A percentile compares a stretch with the other conserved stretches of the same genome.
Evolutionary conservation across 2,888 invertebrate species (phyloP).

Genomic region (Eudasyphora cyanicolor): DNA sequence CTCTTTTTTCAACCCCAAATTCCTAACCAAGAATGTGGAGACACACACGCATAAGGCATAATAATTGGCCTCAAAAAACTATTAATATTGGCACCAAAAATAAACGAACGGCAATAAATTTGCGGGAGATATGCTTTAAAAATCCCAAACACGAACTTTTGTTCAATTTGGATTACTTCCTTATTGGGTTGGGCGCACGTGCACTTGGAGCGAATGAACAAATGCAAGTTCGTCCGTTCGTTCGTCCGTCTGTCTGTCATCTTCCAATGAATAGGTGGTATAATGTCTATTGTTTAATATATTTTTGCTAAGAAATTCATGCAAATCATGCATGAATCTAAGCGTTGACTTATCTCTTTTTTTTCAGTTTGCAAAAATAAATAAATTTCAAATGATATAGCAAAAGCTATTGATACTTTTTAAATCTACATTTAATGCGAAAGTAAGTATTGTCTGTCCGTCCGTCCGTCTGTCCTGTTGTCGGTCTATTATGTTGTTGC

Average conservation of each 20-base stretch:
- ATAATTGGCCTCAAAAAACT: background rate
- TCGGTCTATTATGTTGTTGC: background rate
- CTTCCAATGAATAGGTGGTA: background rate
- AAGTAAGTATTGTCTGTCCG: no score
- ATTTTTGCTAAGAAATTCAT: conserved; percentile 3
- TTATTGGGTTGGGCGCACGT: conserved; percentile 34
- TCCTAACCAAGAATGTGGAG: background rate
- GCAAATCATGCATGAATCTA: conserved; percentile 39
- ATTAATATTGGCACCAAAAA: background rate
- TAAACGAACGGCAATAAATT: background rate
- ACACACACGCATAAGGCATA: background rate
- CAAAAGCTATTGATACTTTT: background rate
- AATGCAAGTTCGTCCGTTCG: background rate
- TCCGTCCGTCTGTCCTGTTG: background rate
- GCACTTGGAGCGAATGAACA: background rate
- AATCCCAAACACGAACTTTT: conserved; percentile 7
- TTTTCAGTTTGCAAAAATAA: background rate
- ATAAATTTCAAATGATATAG: no score
- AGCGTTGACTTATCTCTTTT: background rate
- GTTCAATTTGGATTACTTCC: conserved; percentile 35
- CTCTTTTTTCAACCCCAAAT: background rate
- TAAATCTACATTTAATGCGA: background rate
- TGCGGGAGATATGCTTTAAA: background rate
- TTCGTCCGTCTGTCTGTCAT: background rate
- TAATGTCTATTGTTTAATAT: background rate